These are phyloP conservation scores for Drosophila lutescens DNA, from an alignment of 2,888 invertebrate genomes.

Conservation along the genomic window DNA sequence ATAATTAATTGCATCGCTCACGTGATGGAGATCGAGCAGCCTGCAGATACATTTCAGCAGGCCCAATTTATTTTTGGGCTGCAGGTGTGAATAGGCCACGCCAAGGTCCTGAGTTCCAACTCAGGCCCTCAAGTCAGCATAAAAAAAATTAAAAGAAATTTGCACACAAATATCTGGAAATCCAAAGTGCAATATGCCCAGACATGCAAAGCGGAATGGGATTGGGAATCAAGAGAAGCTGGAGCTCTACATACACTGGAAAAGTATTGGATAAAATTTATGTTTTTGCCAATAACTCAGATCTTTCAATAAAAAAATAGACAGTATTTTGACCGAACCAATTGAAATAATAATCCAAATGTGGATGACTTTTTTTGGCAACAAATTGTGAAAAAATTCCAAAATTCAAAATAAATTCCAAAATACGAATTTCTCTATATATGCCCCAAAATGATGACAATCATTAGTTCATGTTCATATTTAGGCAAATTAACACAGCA, in stretches of 20 bases:
- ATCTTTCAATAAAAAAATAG: no score
- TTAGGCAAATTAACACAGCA: no score
- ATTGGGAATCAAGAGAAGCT: conserved; percentile 8
- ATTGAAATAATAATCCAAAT: no score
- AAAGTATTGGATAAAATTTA: not conserved
- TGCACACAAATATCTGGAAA: conserved; percentile 36
- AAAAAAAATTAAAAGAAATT: conserved; percentile 23
- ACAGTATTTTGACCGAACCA: no score
- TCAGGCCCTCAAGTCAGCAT: conserved; percentile 33
- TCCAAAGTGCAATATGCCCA: conserved; percentile 55
- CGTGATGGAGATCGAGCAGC: conserved; percentile 77
- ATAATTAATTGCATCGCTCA: conserved; percentile 81
- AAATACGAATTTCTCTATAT: no score
- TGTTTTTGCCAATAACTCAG: no score
- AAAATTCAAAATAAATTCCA: no score
- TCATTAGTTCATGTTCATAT: no score
- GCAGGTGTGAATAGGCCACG: conserved; percentile 77
- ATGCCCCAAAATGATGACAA: no score
- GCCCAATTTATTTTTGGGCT: conserved; percentile 65
- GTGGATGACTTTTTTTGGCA: no score
- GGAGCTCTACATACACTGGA: not conserved
- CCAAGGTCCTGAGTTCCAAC: conserved; percentile 31
- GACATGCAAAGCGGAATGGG: conserved; percentile 58
- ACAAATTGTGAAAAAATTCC: no score
- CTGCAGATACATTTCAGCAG: conserved; percentile 77